phyloP scores from a whole-genome alignment of 2,888 invertebrate genomes.

The Drosophila melanosoma region DNA sequence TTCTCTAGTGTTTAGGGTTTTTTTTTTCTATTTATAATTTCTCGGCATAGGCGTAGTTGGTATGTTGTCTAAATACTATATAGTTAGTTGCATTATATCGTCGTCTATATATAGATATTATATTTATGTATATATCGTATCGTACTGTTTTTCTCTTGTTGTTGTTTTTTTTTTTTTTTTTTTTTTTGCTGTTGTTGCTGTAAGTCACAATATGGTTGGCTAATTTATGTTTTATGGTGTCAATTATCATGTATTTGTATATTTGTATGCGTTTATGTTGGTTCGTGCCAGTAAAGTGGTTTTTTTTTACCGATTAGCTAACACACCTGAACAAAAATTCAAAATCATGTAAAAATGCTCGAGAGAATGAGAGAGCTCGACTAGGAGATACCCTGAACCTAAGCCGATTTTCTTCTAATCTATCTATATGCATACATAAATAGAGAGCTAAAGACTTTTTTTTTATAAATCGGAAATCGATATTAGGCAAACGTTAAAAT shows the following conservation, averaged over 20 bases:
- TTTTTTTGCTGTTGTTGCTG: constrained; percentile 50
- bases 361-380: background rate
- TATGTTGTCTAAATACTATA: constrained; percentile 51
- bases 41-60: constrained; percentile 64
- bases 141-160: constrained; percentile 36
- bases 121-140: constrained; percentile 24
- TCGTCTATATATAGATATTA: constrained; percentile 37
- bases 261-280: constrained; percentile 22
- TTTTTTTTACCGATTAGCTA: constrained; percentile 34
- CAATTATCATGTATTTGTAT: constrained; percentile 45
- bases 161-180: constrained; percentile 38
- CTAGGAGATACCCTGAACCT: background rate
- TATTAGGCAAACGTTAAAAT: background rate
- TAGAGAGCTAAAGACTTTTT: background rate
- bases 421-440: background rate
- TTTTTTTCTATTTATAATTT: background rate
- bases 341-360: constrained; percentile 4
- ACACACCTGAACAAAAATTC: constrained; percentile 12
- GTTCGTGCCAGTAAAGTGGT: constrained; percentile 58
- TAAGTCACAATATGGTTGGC: constrained; percentile 79
- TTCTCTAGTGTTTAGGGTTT: constrained; percentile 37
- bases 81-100: constrained; percentile 63
- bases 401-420: background rate
- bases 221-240: constrained; percentile 57
- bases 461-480: background rate